Conservation (phyloP, 92 coral and sea anemone genomes). For the Isaurus tuberculatus region DNA sequence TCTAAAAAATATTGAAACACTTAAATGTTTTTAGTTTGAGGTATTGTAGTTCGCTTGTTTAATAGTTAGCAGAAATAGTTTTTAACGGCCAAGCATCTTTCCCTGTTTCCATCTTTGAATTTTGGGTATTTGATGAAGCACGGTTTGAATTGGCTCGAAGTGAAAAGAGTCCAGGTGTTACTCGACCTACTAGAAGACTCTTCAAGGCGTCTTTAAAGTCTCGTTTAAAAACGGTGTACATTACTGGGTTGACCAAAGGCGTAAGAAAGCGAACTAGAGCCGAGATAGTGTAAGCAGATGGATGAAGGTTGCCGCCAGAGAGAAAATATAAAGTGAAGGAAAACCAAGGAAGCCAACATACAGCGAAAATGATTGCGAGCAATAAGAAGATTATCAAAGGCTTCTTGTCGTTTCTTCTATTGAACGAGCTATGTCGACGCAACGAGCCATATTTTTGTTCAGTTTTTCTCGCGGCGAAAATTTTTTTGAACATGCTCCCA, state of each 20-base stretch:
- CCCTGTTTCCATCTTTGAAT: background rate
- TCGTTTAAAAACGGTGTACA: constrained; percentile 32
- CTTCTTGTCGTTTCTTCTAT: constrained; percentile 7
- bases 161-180: background rate
- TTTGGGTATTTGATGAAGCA: background rate
- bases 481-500: constrained; percentile 30
- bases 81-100: background rate
- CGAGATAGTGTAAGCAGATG: background rate
- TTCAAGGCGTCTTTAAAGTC: constrained; percentile 21
- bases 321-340: constrained; percentile 16
- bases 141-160: background rate
- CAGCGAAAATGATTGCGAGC: constrained; percentile 9
- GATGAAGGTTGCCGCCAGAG: constrained; percentile 9
- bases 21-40: no score
- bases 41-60: background rate
- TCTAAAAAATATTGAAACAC: no score
- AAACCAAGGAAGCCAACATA: constrained; percentile 44
- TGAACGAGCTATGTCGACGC: constrained; percentile 9
- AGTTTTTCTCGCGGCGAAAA: constrained; percentile 4
- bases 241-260: constrained; percentile 20
- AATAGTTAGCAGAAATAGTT: background rate
- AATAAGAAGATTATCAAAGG: constrained; percentile 3
- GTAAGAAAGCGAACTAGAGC: constrained; percentile 22
- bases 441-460: background rate
- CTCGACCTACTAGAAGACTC: constrained; percentile 4